Base-by-base conservation (phyloP, 1,140 invertebrate genomes). In the Choristoneura fumiferana region DNA sequence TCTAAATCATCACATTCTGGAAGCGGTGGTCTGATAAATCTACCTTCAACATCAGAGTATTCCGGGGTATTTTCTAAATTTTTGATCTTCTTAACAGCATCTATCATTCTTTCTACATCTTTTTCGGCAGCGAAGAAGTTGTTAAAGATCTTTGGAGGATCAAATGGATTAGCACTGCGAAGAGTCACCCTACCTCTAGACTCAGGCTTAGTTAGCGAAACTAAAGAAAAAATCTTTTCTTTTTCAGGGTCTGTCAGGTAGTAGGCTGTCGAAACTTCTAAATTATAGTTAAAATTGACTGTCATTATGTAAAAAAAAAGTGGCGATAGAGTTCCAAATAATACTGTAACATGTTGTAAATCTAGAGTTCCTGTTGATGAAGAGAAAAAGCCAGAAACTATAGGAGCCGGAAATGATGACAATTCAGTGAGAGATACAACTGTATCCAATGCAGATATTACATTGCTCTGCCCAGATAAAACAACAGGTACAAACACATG, bases 401-500 rank as follows among this genome's bases (percentile, higher is more conserved):
- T 18, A 10, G 53, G 53, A 5, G 34, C 14, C 3, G 53, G 53
- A 15, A 55, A 55, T 4, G 53, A 35, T 1, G 6, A 9, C 13
- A 55, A 3, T 3, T n/a, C 9, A 15, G 34, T 13, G 14, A 55
- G 14, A 37, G 53, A 55, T 6, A 35, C 13, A 0, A 35, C 14
- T 13, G 53, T 35, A 4, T 37, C 53, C 12, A 55, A 3, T 4
- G 34, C 34, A 13, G 17, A 29, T 0, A 4, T 6, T 2, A 53
- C 13, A 17, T 53, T 22, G 3, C 4, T 4, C 15, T 37, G n/a
- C 14, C 53, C 53, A 18, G 2, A 92, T 0, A 82, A 89, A 10
- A 93, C 69, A 0, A 92, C 93, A 1, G 91, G 94, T 2, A 92
- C 93, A 90, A 94, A 92, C 1, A 95, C 91, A 67, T 92, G 91